Base-by-base conservation (phyloP, 2,797 vertebrate genomes). In the Eutrigla gurnardus region DNA sequence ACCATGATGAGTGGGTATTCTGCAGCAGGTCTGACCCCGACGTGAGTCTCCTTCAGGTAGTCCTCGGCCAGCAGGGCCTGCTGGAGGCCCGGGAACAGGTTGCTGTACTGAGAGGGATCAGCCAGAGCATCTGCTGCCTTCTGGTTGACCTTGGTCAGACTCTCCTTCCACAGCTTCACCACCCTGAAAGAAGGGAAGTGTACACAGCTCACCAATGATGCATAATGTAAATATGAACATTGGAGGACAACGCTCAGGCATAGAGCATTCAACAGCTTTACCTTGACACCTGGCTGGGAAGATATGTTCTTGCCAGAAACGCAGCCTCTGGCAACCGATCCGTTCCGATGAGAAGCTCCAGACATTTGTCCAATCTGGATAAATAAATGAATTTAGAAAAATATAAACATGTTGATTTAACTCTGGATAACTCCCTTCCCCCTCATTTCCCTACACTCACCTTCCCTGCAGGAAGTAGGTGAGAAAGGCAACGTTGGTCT, bases 111-210 rank as follows among this genome's bases (percentile, higher is more conserved):
- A 35, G 93, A 96, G 61, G 98, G 98, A 84, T 99, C 97, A 50
- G 98, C 98, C 73, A 99, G 94, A 14, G 97, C 98, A 81, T 98
- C 97, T 0, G 97, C 97, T 65, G 98, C 98, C 92, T 97, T 99
- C 83, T 97, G 96, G 86, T 97, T 98, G 65, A 97, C 94, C 94
- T 97, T 98, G 58, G 96, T 95, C 58, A 99, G 95, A 74, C 88
- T 97, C 75, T 98, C 96, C 88, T 97, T 94, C 98, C 98, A 99
- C 68, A 99, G 93, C 86, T 96, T 96, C 70, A 99, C 97, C 82
- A 99, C 97, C 90, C 93, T 93, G 87, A 36, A 65, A 50, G 49
- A 77, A 52, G 40, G 14, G 17, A 60, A 40, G 33, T 2, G 2
- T 14, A 37, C 4, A 12, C 49, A 64, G 59, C 36, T 70, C 46